Evolutionary conservation across 2,113 vertebrate genomes (phyloP).

Genomic region (Phaethon lepturus): DNA sequence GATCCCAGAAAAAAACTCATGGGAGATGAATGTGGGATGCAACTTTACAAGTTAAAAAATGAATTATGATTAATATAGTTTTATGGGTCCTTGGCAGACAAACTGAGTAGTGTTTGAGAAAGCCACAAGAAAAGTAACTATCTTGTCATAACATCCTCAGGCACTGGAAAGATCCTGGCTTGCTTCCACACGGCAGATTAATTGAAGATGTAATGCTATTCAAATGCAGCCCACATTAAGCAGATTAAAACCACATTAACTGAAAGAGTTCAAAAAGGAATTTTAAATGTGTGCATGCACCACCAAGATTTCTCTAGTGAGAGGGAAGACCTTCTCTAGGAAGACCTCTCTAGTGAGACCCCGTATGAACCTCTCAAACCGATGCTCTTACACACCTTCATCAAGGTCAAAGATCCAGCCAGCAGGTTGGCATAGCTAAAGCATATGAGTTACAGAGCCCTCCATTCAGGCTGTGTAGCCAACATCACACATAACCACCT

Average conservation of each 20-base stretch:
- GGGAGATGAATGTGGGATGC: neutral
- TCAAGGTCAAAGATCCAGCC: neutral
- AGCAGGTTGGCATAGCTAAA: neutral
- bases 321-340: neutral
- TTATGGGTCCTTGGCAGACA: constrained; percentile 33
- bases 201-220: constrained; percentile 40
- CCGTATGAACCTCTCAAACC: neutral
- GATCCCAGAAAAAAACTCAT: neutral
- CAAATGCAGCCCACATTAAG: constrained; percentile 25
- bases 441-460: neutral
- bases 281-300: neutral
- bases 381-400: neutral
- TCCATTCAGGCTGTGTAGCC: neutral
- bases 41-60: constrained; percentile 15
- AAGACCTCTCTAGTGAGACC: neutral
- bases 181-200: constrained; percentile 16
- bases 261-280: constrained; percentile 39
- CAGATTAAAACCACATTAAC: constrained; percentile 43
- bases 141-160: constrained; percentile 61
- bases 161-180: constrained; percentile 38
- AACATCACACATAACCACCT: neutral
- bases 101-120: constrained; percentile 27
- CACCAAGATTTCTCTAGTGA: neutral
- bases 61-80: constrained; percentile 37
- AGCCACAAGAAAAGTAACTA: constrained; percentile 54